Conservation (phyloP, 35 echinoderm and acorn worm species). For the Strongylocentrotus purpuratus region DNA sequence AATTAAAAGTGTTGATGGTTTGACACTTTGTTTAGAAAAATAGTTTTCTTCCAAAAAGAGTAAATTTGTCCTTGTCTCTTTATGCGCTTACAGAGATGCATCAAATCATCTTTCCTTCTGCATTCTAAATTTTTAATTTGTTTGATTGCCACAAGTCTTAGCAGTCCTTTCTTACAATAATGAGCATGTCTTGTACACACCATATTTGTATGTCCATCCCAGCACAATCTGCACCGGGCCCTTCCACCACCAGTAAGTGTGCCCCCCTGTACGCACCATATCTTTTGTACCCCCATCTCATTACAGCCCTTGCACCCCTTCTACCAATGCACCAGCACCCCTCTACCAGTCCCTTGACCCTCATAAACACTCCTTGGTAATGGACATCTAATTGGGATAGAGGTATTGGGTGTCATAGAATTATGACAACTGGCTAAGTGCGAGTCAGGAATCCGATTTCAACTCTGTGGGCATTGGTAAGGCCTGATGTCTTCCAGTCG, state of each 20-base stretch:
- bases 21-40: background rate
- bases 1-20: no score
- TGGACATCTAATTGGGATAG: conserved; percentile 47
- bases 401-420: conserved; percentile 36
- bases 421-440: conserved; percentile 56
- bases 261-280: background rate
- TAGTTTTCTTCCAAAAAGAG: background rate
- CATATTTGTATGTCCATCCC: background rate
- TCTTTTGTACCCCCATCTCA: background rate
- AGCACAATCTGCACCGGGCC: background rate
- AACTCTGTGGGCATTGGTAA: background rate
- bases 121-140: background rate
- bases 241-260: background rate
- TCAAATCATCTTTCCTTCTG: background rate
- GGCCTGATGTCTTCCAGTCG: background rate
- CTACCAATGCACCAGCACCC: conserved; percentile 22
- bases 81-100: background rate
- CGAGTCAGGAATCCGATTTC: conserved; percentile 41
- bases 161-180: no score
- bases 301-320: background rate
- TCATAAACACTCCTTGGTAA: conserved; percentile 42
- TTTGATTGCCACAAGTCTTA: background rate
- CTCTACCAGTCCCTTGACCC: conserved; percentile 29
- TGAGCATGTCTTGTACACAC: background rate
- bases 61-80: background rate